These are phyloP conservation scores for Seira musarum DNA, from an alignment of 2,888 invertebrate species.

Conservation along the genomic window DNA sequence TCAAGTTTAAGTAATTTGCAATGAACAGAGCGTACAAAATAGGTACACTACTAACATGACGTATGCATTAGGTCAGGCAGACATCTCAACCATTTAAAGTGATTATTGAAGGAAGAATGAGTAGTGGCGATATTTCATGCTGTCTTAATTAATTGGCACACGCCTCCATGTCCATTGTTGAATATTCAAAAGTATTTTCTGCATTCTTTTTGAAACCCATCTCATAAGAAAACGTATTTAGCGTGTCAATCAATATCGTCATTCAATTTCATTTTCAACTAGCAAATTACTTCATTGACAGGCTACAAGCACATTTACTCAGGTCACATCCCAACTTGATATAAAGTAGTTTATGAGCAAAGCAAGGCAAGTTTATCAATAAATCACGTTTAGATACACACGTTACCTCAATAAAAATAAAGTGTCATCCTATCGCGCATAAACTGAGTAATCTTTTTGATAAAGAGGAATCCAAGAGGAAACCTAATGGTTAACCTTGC, in stretches of 20 bases:
- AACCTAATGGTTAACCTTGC: not conserved
- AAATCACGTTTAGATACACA: constrained; percentile 8
- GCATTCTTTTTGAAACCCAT: not conserved
- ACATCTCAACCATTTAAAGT: not conserved
- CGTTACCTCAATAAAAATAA: constrained; percentile 15
- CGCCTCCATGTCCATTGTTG: constrained; percentile 19
- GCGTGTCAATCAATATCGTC: constrained; percentile 5
- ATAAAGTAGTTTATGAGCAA: constrained; percentile 9
- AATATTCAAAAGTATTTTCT: constrained; percentile 9
- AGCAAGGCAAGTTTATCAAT: not conserved
- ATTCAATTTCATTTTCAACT: constrained; percentile 15
- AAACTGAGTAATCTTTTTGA: not conserved
- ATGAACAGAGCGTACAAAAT: too few relatives aligned
- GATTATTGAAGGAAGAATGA: constrained; percentile 5
- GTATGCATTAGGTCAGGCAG: not conserved
- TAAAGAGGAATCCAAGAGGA: not conserved
- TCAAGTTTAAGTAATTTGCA: too few relatives aligned
- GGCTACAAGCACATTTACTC: constrained; percentile 14
- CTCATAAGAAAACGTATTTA: not conserved
- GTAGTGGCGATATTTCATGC: not conserved
- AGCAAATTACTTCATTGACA: constrained; percentile 19
- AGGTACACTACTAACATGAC: too few relatives aligned
- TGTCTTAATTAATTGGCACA: constrained; percentile 20
- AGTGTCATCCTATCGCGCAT: constrained; percentile 8
- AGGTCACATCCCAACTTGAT: constrained; percentile 7